These are phyloP conservation scores for Ditula angustiorana DNA, from an alignment of 2,888 invertebrate species.

Conservation along the genomic window DNA sequence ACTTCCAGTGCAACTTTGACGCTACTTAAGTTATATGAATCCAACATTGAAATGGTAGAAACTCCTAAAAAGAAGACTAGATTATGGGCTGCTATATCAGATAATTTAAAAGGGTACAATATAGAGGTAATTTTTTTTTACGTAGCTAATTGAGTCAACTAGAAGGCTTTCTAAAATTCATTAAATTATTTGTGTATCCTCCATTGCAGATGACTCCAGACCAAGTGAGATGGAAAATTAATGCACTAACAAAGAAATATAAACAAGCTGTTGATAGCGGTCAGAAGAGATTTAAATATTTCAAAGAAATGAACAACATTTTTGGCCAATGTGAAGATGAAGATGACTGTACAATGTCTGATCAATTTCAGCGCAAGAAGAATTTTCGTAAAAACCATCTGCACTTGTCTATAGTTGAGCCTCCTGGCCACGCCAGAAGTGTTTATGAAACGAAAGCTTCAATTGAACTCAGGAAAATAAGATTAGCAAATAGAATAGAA, in stretches of 20 bases:
- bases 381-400: slow-evolving; percentile 34
- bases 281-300: slow-evolving; percentile 61
- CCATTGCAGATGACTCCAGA: slow-evolving; percentile 59
- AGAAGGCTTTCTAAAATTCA: too few relatives aligned
- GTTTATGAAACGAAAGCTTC: slow-evolving; percentile 56
- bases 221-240: slow-evolving; percentile 68
- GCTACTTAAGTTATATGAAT: slow-evolving; percentile 61
- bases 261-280: slow-evolving; percentile 60
- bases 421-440: slow-evolving; percentile 11
- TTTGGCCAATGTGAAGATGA: slow-evolving; percentile 60
- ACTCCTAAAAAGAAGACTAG: slow-evolving; percentile 67
- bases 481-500: slow-evolving; percentile 63
- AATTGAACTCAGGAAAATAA: slow-evolving; percentile 61
- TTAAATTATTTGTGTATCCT: too few relatives aligned
- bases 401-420: slow-evolving; percentile 35
- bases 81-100: slow-evolving; percentile 65
- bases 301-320: slow-evolving; percentile 61
- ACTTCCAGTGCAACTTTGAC: slow-evolving; percentile 56
- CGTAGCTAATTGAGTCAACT: too few relatives aligned
- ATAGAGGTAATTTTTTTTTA: slow-evolving; percentile 53
- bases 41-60: slow-evolving; percentile 62
- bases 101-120: slow-evolving; percentile 56
- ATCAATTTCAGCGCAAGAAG: slow-evolving; percentile 52
- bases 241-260: slow-evolving; percentile 65
- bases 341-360: slow-evolving; percentile 52